phyloP scores from a whole-genome alignment of 2,113 vertebrate genomes.

The Tachysurus vachellii region DNA sequence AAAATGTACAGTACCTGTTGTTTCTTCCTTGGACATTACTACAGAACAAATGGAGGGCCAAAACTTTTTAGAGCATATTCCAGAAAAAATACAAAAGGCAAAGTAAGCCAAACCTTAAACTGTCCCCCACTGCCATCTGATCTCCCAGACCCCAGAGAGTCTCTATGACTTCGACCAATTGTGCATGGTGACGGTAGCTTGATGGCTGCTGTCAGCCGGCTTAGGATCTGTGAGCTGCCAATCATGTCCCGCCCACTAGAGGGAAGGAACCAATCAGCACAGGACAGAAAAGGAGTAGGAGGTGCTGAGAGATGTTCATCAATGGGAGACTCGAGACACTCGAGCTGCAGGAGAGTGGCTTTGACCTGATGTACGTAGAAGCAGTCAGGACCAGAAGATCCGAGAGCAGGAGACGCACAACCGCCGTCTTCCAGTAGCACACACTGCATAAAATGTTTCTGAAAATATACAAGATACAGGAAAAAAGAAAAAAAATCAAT shows the following conservation, averaged over 20 bases:
- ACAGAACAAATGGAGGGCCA: neutral
- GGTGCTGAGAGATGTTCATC: constrained; percentile 79
- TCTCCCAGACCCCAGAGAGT: constrained; percentile 68
- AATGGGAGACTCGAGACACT: constrained; percentile 77
- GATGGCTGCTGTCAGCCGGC: constrained; percentile 73
- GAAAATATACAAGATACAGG: constrained; percentile 23
- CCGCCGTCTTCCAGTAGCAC: constrained; percentile 90
- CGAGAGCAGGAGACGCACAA: constrained; percentile 79
- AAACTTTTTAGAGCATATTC: neutral
- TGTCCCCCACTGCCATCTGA: constrained; percentile 71
- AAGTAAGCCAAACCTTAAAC: too few relatives aligned
- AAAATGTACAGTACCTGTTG: too few relatives aligned
- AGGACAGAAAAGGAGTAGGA: constrained; percentile 78
- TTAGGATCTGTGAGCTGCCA: constrained; percentile 75
- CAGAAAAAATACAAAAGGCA: neutral
- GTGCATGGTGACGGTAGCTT: constrained; percentile 64
- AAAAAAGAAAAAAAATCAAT: neutral
- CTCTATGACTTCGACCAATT: constrained; percentile 66
- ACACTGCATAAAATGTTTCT: constrained; percentile 90
- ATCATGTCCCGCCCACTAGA: constrained; percentile 67
- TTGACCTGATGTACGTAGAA: constrained; percentile 94
- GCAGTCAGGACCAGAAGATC: constrained; percentile 87
- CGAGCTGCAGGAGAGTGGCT: constrained; percentile 86
- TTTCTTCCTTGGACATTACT: neutral
- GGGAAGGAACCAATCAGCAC: constrained; percentile 88